Base-by-base conservation (phyloP, 2,888 invertebrate genomes). In the Amitus sp. region DNA sequence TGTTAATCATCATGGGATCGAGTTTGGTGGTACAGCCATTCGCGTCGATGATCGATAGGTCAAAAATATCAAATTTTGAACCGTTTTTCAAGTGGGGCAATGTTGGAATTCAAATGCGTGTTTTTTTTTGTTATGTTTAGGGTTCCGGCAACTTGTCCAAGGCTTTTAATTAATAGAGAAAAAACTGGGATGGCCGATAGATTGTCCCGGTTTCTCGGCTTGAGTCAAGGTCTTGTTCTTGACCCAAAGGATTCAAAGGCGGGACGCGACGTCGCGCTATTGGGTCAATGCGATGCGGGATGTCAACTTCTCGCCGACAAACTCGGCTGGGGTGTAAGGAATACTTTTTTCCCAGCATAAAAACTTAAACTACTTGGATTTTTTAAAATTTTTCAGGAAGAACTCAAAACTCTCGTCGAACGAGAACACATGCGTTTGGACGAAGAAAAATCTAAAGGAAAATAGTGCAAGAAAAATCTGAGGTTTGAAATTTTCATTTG, bases 1-100 rank as follows among this genome's bases (percentile, higher is more conserved):
- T 98, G 73, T 86, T 98, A 18, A 93, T 98, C 54, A 91, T 98
- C 19, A 91, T 98, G 90, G 98, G 98, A 0, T 96, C 98, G 0
- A 97, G 96, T 0, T 85, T 98, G 58, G 91, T 91, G 70, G 98
- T 98, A 0, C 95, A 96, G 73, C 98, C 98, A 0, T 98, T 98
- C 83, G 96, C 96, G 0, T 93, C 94, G 1, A 86, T 98, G 3
- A 86, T 94, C 65, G 90, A 93, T 75, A 88, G 88, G 92, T 92
- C n/a, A n/a, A n/a, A n/a, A 82, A 82, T 83, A 33, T n/a, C 12
- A n/a, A 33, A n/a, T 33, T 33, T 76, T n/a, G n/a, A n/a, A n/a
- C n/a, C n/a, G n/a, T n/a, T n/a, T 47, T 50, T 19, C 48, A 23
- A 23, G 27, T 27, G 27, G 27, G 27, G 5, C 27, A 27, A 27